Evolutionary conservation across 1,140 invertebrate genomes (phyloP), one percentile per base, ranked within the genome.

Genomic region (Nasonia giraulti): DNA sequence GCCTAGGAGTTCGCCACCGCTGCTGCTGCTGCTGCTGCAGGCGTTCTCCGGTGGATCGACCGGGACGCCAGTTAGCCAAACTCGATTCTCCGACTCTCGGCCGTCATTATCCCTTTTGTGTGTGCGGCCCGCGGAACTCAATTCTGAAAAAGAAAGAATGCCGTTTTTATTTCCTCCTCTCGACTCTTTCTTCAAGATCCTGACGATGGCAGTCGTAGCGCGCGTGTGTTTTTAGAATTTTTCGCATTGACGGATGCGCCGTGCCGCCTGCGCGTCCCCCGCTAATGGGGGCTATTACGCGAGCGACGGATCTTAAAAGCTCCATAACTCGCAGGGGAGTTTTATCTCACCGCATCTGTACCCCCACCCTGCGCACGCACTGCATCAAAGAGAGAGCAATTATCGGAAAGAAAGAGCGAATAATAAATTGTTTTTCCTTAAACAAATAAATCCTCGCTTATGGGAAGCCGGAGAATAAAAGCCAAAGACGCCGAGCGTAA

Each of bases 81-180:
- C 27, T 31, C 68, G 68, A 71, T 62, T 62, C 17, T 62, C 68
- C 68, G 27, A 31, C 68, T 27, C 68, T 27, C 68, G 68, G 27
- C 68, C 68, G 55, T 62, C 55, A 62, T 62, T 62, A 62, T 62
- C 20, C 55, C 55, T 62, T 62, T 62, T 62, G 17, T 62, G 55
- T 5, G 40, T 10, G 8, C 10, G 7, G 20, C 7, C 11, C 77
- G 23, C 3, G 17, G n/a, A 47, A 33, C 12, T 31, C 33, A 4
- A 71, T 71, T 80, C 79, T 80, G 80, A 74, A 81, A 81, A 69
- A 81, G 31, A 74, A 74, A 55, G 47, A 50, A 40, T 62, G 3
- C 14, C 17, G 6, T 62, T 62, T 62, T 62, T 62, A 62, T 62
- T 62, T 62, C 8, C 20, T n/a, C 55, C 55, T 7, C 20, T 62